Base-by-base conservation (phyloP, 2,888 invertebrate genomes). In the Euspilapteryx auroguttella region DNA sequence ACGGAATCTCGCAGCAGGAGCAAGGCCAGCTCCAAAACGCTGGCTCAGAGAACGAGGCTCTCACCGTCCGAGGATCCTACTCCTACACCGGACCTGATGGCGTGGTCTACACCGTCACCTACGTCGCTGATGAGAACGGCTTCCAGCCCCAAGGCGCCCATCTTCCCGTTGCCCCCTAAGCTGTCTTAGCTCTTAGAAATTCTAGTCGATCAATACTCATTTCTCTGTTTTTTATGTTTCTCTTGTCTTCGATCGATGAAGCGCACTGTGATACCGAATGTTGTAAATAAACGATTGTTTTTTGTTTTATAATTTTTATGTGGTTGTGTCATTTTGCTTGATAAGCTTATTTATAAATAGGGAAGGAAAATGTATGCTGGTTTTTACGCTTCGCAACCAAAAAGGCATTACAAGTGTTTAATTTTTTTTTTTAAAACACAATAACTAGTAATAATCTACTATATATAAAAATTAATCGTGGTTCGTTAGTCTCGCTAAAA, bases 111-210 rank as follows among this genome's bases (percentile, higher is more conserved):
- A 39, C 42, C 17, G 55, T 80, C 25, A 48, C 39, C 31, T 82
- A 80, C 66, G 37, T 59, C 33, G 79, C 81, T 23, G 51, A 78
- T 49, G 63, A 76, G 47, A n/a, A n/a, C n/a, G n/a, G n/a, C n/a
- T n/a, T n/a, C n/a, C n/a, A n/a, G n/a, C n/a, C n/a, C n/a, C n/a
- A 44, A 61, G 66, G 55, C n/a, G 46, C 47, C 25, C 66, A 69
- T 33, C 30, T 71, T 21, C 66, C 68, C 47, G 11, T 23, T 1
- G 36, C 42, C 28, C 31, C 34, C 12, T 55, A 55, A 54, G 32
- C 33, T 26, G 24, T 9, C 3, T 15, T 22, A 14, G 13, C 5
- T 13, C 22, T 12, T 12, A 21, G 28, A 38, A n/a, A 32, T 41
- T 61, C 61, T 63, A 61, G 61, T 59, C 59, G 51, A 54, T 56